Evolutionary conservation across 2,888 invertebrate genomes (phyloP).

Genomic region (Ectemnius cavifrons): DNA sequence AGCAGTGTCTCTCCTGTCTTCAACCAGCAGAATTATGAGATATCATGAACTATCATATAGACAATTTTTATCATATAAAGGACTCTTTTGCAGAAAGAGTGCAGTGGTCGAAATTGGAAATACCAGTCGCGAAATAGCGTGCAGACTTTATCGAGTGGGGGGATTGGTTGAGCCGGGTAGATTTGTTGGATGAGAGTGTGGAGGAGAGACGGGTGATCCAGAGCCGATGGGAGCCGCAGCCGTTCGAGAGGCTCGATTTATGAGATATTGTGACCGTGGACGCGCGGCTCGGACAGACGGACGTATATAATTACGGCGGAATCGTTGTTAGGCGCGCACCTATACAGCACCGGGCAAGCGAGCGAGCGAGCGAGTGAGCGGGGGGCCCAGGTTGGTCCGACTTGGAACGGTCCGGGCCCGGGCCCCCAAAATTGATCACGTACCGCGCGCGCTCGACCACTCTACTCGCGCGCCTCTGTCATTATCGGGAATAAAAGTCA

Average conservation of each 20-base stretch:
- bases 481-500: slow-evolving; percentile 78
- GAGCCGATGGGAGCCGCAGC: slow-evolving; percentile 19
- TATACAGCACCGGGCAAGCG: slow-evolving; percentile 29
- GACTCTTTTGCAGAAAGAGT: no score
- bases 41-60: no score
- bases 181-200: slow-evolving; percentile 13
- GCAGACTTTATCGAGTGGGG: no score
- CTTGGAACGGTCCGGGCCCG: neutral
- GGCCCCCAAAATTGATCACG: slow-evolving; percentile 76
- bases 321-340: slow-evolving; percentile 69
- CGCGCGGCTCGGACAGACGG: slow-evolving; percentile 61
- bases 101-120: no score
- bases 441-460: slow-evolving; percentile 60
- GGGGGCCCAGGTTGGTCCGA: no score
- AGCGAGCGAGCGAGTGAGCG: no score
- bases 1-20: slow-evolving; percentile 4
- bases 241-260: slow-evolving; percentile 53
- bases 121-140: no score
- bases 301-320: slow-evolving; percentile 76
- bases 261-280: slow-evolving; percentile 65
- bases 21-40: no score
- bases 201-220: neutral
- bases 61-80: no score
- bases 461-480: slow-evolving; percentile 68
- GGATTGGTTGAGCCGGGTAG: slow-evolving; percentile 18